A percentile compares a stretch with the other conserved stretches of the same genome.
phyloP scores from a whole-genome alignment of 2,113 vertebrate species.

The Nothoprocta pentlandii region DNA sequence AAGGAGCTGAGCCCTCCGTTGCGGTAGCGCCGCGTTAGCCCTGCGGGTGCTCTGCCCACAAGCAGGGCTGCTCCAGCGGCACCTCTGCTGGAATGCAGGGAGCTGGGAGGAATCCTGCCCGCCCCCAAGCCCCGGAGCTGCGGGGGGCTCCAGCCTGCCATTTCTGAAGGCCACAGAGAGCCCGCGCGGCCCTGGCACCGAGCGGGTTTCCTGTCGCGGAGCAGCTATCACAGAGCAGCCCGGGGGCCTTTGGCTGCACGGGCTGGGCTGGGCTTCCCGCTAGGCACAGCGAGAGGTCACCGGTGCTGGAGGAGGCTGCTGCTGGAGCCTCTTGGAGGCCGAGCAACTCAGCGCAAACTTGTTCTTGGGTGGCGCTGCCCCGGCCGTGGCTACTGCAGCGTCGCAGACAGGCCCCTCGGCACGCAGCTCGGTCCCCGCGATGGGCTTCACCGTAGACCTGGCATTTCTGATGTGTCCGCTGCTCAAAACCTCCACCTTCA shows the following conservation, averaged over 20 bases:
- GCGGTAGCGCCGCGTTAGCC: not conserved
- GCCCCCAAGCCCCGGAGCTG: fast-evolving
- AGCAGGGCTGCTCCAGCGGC: not conserved
- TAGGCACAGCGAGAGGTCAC: not conserved
- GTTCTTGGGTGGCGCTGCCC: not conserved
- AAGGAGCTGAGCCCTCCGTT: not conserved
- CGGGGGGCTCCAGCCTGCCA: fast-evolving
- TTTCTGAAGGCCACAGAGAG: not conserved
- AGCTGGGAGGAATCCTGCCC: not conserved
- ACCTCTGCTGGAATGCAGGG: not conserved
- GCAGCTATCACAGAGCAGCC: not conserved
- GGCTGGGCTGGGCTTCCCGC: not conserved
- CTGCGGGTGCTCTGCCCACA: not conserved
- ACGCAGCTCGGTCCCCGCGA: not conserved
- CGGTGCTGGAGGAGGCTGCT: not conserved
- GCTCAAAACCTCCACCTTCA: not conserved
- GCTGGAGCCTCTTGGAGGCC: not conserved
- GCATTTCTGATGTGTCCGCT: not conserved
- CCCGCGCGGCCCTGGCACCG: fast-evolving
- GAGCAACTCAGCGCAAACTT: not conserved
- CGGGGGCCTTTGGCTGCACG: not conserved
- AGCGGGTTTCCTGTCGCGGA: not conserved
- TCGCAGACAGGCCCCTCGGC: not conserved
- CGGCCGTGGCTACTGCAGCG: not conserved
- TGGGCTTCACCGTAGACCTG: not conserved